Base-by-base conservation (phyloP, 2,113 vertebrate genomes). In the Pangasianodon hypophthalmus region DNA sequence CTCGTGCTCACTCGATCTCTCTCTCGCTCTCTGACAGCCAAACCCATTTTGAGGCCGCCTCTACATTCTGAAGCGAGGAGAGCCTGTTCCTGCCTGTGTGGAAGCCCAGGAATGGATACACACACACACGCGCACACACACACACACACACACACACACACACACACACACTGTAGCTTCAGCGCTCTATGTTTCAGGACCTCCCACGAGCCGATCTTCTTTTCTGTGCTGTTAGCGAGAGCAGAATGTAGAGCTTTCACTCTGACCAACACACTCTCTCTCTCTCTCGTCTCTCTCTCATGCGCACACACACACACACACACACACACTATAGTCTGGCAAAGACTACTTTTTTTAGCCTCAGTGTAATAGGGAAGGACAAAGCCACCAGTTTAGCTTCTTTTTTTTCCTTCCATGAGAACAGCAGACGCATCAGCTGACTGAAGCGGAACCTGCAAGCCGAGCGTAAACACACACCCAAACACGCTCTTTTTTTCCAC, bases 401-500 rank as follows among this genome's bases (percentile, higher is more conserved):
- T n/a, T n/a, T 29, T 16, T 32, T 19, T 32, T 1, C 19, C 3
- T 18, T 3, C 13, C 32, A 19, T 24, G 54, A 58, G 29, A 85
- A 88, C 60, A 69, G 37, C 46, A 73, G 26, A 18, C 8, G 58
- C 60, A 71, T 71, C 79, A 87, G 80, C 58, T 82, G 54, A 58
- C 52, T 87, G 52, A 48, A 88, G 75, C 52, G 52, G 46, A 89
- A 87, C 80, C 77, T 71, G 32, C 58, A 13, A 89, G 79, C 85
- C 14, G 46, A 58, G 83, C 90, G 11, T 54, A 37, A 24, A 32
- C 67, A 44, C n/a, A 73, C 84, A 86, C n/a, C 54, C 37, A 81
- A 88, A 75, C 32, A 21, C 71, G 0, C 21, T 8, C 41, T n/a
- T 24, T 58, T 91, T 93, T 93, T 92, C 93, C 93, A 93, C 75